Base-by-base conservation (phyloP, 92 coral and sea anemone genomes). In the Zoanthus solanderi region DNA sequence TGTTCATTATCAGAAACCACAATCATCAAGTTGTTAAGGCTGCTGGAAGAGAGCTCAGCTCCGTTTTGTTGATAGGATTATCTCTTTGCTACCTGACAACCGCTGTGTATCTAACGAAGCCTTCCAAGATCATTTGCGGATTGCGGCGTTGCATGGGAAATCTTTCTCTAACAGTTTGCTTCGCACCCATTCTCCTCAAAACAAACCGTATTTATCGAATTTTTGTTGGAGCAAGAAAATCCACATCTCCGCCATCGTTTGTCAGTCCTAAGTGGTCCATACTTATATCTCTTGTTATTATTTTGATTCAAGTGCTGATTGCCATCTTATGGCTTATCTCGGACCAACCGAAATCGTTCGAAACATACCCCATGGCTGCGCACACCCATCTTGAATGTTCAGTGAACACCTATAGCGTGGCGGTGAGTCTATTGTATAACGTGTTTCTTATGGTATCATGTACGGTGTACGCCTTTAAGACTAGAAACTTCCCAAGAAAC, bases 401-500 rank as follows among this genome's bases (percentile, higher is more conserved):
- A n/a, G 28, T 72, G 23, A 79, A 61, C 9, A 45, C 60, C 72
- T 79, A 79, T 14, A 79, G 84, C 17, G 67, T 85, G 18, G 71
- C 75, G 18, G 92, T 83, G n/a, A 84, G 87, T n/a, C 29, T 90
- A 16, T 45, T 84, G 50, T 90, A 90, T 32, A 90, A 90, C 32
- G 69, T 72, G 16, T 83, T 90, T 9, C 75, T 90, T n/a, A 90
- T 90, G 92, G 17, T 78, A 11, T 69, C 84, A 8, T 90, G 92
- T 46, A 90, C 92, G 14, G 28, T 84, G 44, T 90, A 78, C 57
- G 92, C 92, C 12, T 90, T 90, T 75, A 83, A 84, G 66, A 85
- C 92, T 15, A 76, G 92, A 69, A 86, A 90, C 47, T 90, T 84
- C 60, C 92, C 92, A 46, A 90, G 87, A 42, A 90, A 90, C 69